Evolutionary conservation across 2,797 vertebrate genomes (phyloP).

Genomic region (Catharus ustulatus): DNA sequence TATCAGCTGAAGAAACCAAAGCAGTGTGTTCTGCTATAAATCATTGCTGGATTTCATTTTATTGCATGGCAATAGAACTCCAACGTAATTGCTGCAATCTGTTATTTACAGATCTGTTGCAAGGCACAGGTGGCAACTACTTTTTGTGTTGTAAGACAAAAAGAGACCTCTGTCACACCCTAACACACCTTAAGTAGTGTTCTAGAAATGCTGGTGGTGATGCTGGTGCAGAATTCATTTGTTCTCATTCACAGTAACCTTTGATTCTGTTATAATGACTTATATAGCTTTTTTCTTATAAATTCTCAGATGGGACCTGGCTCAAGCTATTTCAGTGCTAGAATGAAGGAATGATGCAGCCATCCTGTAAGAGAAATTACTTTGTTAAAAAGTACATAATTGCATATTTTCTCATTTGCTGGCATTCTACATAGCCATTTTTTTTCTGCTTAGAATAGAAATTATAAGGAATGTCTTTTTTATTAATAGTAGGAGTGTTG

Average conservation of each 20-base stretch:
- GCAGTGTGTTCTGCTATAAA: constrained; percentile 54
- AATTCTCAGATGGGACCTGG: neutral
- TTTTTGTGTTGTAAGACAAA: constrained; percentile 47
- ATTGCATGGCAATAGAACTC: constrained; percentile 53
- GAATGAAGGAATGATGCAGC: neutral
- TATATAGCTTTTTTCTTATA: neutral
- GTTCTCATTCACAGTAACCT: neutral
- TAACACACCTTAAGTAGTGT: constrained; percentile 14
- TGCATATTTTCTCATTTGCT: neutral
- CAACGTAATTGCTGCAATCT: constrained; percentile 72
- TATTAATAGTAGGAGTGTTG: neutral
- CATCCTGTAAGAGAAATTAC: neutral
- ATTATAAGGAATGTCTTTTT: neutral
- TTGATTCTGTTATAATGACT: neutral
- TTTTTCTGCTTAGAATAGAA: neutral
- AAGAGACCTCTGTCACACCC: constrained; percentile 17
- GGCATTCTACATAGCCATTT: neutral
- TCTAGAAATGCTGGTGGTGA: neutral
- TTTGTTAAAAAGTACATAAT: neutral
- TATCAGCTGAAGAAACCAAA: constrained; percentile 70
- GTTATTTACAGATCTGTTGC: constrained; percentile 67
- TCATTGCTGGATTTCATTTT: constrained; percentile 69
- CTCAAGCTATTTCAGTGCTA: neutral
- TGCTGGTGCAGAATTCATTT: neutral
- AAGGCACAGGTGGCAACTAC: constrained; percentile 51